Evolutionary conservation across 2,113 vertebrate genomes (phyloP), one percentile per base, ranked within the genome.

Genomic region (Nipponia nippon): DNA sequence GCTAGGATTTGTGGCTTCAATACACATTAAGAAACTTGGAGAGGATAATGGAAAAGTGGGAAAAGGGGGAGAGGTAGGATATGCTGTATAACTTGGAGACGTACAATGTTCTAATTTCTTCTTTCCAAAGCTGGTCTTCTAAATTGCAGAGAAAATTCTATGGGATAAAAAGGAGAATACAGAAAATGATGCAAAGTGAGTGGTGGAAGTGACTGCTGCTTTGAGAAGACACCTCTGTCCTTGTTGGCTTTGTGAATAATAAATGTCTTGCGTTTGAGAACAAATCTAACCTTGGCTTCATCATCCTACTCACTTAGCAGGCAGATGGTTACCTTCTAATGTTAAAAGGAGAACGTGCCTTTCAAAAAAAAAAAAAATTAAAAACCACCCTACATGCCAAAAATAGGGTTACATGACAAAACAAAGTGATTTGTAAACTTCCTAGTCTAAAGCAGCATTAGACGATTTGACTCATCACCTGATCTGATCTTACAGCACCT

Each of bases 261-360:
- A 40, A 18, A 2, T 25, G 52, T 65, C 65, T 92, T 93, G 67
- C 59, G 72, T 67, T 76, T 85, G 61, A 53, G 55, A 59, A 66
- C 38, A 86, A 52, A 63, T 83, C 53, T 83, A 71, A 80, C 65
- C 42, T 55, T 67, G 40, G 53, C 81, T 93, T 85, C 76, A 55
- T 66, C 63, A 76, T 46, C 53, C 38, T 83, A 38, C 42, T 87
- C 42, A 25, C 29, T 80, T 83, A 59, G 23, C 46, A 92, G 63
- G 71, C 36, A 83, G 42, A 78, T 67, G 23, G 69, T 86, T 70
- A 63, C 50, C 50, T 90, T 80, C 29, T 61, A 69, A 63, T 4
- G 5, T 73, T 80, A 65, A 73, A 92, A 94, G 67, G 79, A 78
- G 70, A 84, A 71, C 0, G 52, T 95, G 88, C 96, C 90, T 98